phyloP scores from a whole-genome alignment of 2,113 vertebrate genomes.

The Synodontis membranacea region DNA sequence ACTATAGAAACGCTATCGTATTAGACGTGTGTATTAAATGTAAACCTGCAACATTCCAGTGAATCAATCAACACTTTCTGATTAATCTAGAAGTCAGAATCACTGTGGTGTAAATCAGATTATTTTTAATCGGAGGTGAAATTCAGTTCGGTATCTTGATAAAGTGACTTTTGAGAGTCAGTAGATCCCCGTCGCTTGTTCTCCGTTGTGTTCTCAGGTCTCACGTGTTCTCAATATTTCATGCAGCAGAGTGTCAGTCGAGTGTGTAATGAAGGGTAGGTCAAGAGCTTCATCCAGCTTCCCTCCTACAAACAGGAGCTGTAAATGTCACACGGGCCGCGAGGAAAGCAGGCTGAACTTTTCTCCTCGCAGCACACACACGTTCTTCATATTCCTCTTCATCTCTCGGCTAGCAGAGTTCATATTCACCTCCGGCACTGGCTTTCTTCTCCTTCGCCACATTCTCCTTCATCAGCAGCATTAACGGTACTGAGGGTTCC shows the following conservation, averaged over 20 bases:
- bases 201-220: conserved; percentile 30
- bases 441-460: not conserved
- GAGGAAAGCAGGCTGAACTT: conserved; percentile 51
- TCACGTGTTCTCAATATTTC: conserved; percentile 55
- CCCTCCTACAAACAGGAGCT: conserved; percentile 34
- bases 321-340: conserved; percentile 58
- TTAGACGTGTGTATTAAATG: not conserved
- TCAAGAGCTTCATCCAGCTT: conserved; percentile 51
- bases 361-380: conserved; percentile 22
- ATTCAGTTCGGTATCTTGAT: not conserved
- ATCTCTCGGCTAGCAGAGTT: conserved; percentile 29
- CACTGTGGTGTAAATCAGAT: not conserved
- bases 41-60: not conserved
- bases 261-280: conserved; percentile 57
- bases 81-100: not conserved
- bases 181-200: conserved; percentile 31
- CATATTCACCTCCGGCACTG: conserved; percentile 30
- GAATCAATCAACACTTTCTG: not conserved
- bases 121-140: not conserved
- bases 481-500: not conserved
- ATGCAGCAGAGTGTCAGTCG: conserved; percentile 46
- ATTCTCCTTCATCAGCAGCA: not conserved
- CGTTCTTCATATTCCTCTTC: conserved; percentile 34
- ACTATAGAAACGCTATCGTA: not conserved
- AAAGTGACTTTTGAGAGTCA: conserved; percentile 7